A percentile compares a stretch with the other conserved stretches of the same genome.
Conservation (phyloP, 2,797 vertebrate species). For the Triplophysa bombifrons region DNA sequence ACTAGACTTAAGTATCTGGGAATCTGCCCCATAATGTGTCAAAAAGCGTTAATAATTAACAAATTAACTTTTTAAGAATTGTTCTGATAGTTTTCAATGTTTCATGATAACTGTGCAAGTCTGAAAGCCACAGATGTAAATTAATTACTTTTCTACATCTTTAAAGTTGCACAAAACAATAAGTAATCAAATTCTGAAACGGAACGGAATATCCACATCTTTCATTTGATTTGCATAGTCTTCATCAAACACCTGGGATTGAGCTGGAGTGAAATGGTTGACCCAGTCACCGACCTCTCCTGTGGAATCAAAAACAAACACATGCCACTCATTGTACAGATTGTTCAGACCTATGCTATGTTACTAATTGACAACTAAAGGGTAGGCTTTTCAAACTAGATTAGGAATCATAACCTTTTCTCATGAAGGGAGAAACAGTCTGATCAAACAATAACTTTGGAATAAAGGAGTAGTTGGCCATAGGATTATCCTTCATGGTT, state of each 20-base stretch:
- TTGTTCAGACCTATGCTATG: not conserved
- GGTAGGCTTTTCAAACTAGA: too few species aligned
- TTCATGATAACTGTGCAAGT: too few species aligned
- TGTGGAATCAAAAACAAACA: conserved; percentile 59
- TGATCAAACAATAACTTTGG: conserved; percentile 78
- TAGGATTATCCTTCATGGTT: conserved; percentile 86
- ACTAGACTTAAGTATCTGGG: too few species aligned
- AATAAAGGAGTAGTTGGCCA: conserved; percentile 83
- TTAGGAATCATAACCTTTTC: conserved; percentile 79
- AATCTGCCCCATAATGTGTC: too few species aligned
- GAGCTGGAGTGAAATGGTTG: conserved; percentile 79
- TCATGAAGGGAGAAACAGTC: conserved; percentile 84
- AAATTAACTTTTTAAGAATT: too few species aligned
- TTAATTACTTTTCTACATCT: not conserved
- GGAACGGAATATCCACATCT: conserved; percentile 72
- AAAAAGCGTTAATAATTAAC: too few species aligned
- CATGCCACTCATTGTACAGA: not conserved
- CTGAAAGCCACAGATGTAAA: too few species aligned
- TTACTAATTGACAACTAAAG: too few species aligned
- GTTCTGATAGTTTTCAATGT: too few species aligned
- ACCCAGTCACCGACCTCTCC: conserved; percentile 84
- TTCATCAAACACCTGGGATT: conserved; percentile 78
- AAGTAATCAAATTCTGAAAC: conserved; percentile 63
- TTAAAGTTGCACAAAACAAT: not conserved
- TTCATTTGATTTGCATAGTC: conserved; percentile 80